phyloP scores from a whole-genome alignment of 2,888 invertebrate genomes.

The Pachliopta kotzebuea region DNA sequence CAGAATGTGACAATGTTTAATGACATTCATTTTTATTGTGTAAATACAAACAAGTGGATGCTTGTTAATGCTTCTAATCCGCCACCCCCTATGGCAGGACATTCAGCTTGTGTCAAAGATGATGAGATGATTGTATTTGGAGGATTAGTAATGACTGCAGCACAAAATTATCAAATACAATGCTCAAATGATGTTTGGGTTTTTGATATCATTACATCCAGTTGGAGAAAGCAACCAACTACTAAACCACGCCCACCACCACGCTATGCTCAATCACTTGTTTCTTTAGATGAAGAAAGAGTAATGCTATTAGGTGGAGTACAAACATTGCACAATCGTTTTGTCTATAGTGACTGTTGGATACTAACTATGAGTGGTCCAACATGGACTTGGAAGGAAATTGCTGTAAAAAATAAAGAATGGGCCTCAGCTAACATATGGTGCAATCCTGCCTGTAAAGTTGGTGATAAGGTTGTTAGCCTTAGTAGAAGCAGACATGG shows the following conservation, averaged over 20 bases:
- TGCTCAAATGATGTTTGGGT: conserved; percentile 94
- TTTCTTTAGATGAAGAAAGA: conserved; percentile 88
- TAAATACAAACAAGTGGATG: conserved; percentile 89
- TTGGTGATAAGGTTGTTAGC: conserved; percentile 88
- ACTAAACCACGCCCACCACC: conserved; percentile 86
- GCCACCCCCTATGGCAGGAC: conserved; percentile 94
- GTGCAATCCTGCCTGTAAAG: conserved; percentile 94
- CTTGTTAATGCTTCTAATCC: conserved; percentile 83
- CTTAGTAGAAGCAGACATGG: conserved; percentile 82
- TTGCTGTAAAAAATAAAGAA: conserved; percentile 87
- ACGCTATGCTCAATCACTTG: conserved; percentile 96
- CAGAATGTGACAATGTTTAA: conserved; percentile 94
- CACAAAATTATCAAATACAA: conserved; percentile 68
- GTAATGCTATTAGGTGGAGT: conserved; percentile 92
- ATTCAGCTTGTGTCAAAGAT: conserved; percentile 92
- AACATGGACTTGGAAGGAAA: conserved; percentile 87
- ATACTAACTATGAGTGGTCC: conserved; percentile 88
- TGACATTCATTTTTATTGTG: conserved; percentile 94
- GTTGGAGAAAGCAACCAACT: conserved; percentile 89
- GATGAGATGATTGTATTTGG: conserved; percentile 93
- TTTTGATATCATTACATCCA: conserved; percentile 87
- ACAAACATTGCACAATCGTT: conserved; percentile 88
- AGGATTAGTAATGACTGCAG: conserved; percentile 80
- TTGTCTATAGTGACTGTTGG: conserved; percentile 95
- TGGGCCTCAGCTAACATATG: conserved; percentile 93